Evolutionary conservation across 37 sponge, comb jelly and placozoan species (phyloP).

Genomic region (Eunapius fragilis): DNA sequence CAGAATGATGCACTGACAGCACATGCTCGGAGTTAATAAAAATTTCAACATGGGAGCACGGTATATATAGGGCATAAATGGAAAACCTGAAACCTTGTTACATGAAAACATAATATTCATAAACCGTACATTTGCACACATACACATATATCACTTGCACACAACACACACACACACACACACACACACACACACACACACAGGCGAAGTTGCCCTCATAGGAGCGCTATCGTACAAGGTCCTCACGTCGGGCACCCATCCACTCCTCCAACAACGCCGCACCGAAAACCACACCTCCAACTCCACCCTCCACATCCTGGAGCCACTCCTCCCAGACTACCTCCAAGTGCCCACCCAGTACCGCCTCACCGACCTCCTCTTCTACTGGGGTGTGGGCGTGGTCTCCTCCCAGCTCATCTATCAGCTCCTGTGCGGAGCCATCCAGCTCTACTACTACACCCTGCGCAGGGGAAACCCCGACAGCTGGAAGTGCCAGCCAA

Average conservation of each 20-base stretch:
- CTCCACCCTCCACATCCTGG: not conserved
- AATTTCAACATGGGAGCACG: no score
- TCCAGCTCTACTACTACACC: conserved; percentile 44
- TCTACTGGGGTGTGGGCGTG: conserved; percentile 1
- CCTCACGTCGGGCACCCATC: not conserved
- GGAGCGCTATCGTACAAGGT: not conserved
- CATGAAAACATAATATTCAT: no score
- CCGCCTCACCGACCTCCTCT: conserved; percentile 30
- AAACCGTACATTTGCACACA: not conserved
- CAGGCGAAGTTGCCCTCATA: conserved; percentile 21
- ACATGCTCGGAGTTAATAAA: no score
- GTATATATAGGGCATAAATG: no score
- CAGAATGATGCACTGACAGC: no score
- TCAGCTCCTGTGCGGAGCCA: conserved; percentile 28
- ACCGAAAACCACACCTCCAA: not conserved
- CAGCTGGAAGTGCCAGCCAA: conserved; percentile 61
- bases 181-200: not conserved
- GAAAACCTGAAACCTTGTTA: no score
- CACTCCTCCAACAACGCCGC: not conserved
- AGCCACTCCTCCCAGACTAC: conserved; percentile 30
- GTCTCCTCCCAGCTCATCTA: conserved; percentile 29
- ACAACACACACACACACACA: not conserved
- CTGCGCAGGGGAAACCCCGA: conserved; percentile 7
- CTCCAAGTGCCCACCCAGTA: conserved; percentile 18
- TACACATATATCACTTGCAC: not conserved